Base-by-base conservation (phyloP, 92 coral and sea anemone species). In the Blastomussa wellsi region DNA sequence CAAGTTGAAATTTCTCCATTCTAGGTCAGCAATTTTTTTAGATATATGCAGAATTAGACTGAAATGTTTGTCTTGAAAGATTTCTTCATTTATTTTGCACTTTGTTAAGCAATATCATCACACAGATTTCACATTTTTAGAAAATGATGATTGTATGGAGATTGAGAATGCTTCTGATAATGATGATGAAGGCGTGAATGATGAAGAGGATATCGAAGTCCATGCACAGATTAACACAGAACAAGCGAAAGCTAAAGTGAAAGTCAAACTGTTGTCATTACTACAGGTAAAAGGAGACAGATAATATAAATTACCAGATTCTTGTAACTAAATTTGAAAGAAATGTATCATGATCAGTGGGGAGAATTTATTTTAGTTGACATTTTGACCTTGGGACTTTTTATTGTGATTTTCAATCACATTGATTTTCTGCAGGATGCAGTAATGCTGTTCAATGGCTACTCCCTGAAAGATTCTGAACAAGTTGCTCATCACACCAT, bases 381-480 rank as follows among this genome's bases (percentile, higher is more conserved):
- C 11, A 44, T 44, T 44, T 44, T 3, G 49, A 44, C 49, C 49
- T 44, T 44, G 49, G 49, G 12, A 44, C 49, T 44, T 44, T 44
- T 13, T 6, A 28, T 36, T 70, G 6, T 38, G 13, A 17, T 69
- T 3, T 20, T 10, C 3, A 55, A 19, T 7, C 16, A 57, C 1
- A 17, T 53, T 77, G 20, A 52, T 62, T 68, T 31, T 44, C 74
- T 74, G 14, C 82, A 96, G 99, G 99, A 94, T 86, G 74, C 90
- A 26, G 93, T 89, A 24, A 72, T 87, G 80, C 87, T 94, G 80
- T 72, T 96, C 41, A 88, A 87, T 75, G 79, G 89, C 26, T 87
- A 89, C 47, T 95, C 99, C 22, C 81, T 96, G 64, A 91, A 93
- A 87, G 98, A 92, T 64, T 91, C 99, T 10, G 93, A 94, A 1